phyloP scores from a whole-genome alignment of 2,888 invertebrate genomes.

The Mesochorus sp. region DNA sequence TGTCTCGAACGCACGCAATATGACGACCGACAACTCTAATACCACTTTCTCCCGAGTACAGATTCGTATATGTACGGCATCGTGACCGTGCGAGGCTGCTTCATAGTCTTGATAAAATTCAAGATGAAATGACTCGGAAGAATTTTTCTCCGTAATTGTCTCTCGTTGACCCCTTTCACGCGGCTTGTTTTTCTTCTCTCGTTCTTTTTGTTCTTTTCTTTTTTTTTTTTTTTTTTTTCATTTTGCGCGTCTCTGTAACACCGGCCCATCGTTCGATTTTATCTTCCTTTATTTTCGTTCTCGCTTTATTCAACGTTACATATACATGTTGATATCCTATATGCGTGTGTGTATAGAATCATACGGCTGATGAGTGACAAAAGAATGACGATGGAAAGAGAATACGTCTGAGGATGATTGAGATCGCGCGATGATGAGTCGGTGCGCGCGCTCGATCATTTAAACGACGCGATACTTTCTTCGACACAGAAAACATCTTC shows the following conservation, averaged over 20 bases:
- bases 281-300: neutral
- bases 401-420: constrained; percentile 28
- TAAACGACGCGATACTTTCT: constrained; percentile 69
- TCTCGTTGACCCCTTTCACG: constrained; percentile 49
- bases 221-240: neutral
- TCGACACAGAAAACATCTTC: constrained; percentile 69
- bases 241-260: constrained; percentile 12
- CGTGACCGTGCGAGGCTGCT: no score
- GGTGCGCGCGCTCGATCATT: constrained; percentile 55
- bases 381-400: constrained; percentile 17
- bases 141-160: constrained; percentile 41
- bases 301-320: neutral
- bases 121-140: constrained; percentile 19
- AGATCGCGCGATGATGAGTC: constrained; percentile 40
- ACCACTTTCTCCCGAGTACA: no score
- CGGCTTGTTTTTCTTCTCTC: constrained; percentile 3
- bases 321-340: neutral
- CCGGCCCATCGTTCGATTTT: neutral
- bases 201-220: constrained; percentile 15
- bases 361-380: constrained; percentile 15
- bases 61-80: no score
- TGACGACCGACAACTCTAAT: no score
- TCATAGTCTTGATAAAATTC: constrained; percentile 17
- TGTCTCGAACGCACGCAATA: no score
- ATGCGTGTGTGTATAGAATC: neutral